Percentiles rank a stretch among this genome's conserved stretches.
phyloP scores from a whole-genome alignment of 2,888 invertebrate genomes.

The Eupithecia subumbrata region DNA sequence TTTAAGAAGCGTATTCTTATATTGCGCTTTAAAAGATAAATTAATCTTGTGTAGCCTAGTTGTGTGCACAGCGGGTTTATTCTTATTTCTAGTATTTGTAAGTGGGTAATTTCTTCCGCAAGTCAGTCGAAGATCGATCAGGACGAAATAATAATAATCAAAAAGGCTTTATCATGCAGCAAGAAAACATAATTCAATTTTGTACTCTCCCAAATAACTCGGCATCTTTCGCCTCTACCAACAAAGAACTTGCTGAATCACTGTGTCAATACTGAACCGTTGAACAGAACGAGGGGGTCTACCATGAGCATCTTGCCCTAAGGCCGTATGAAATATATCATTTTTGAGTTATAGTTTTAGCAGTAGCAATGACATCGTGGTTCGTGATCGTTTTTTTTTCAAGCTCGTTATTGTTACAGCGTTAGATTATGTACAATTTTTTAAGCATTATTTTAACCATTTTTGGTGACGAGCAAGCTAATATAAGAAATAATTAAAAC shows the following conservation, averaged over 20 bases:
- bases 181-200: conserved; percentile 8
- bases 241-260: conserved; percentile 30
- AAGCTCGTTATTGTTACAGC: not conserved
- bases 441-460: not conserved
- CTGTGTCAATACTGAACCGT: conserved; percentile 28
- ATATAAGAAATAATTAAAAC: not conserved
- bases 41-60: no score
- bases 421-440: not conserved
- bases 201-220: not conserved
- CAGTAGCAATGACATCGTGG: not conserved
- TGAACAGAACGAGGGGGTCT: conserved; percentile 2
- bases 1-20: no score
- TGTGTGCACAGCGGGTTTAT: no score
- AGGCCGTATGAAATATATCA: not conserved
- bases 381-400: not conserved
- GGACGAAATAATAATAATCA: not conserved
- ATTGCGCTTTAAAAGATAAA: no score
- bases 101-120: not conserved
- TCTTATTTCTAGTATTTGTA: no score
- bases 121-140: not conserved
- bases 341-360: not conserved
- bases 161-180: not conserved
- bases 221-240: conserved; percentile 4
- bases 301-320: not conserved
- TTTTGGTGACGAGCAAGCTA: not conserved